A percentile compares a stretch with the other conserved stretches of the same genome.
Conservation (phyloP, 2,113 vertebrate species). For the Anoplopoma fimbria region DNA sequence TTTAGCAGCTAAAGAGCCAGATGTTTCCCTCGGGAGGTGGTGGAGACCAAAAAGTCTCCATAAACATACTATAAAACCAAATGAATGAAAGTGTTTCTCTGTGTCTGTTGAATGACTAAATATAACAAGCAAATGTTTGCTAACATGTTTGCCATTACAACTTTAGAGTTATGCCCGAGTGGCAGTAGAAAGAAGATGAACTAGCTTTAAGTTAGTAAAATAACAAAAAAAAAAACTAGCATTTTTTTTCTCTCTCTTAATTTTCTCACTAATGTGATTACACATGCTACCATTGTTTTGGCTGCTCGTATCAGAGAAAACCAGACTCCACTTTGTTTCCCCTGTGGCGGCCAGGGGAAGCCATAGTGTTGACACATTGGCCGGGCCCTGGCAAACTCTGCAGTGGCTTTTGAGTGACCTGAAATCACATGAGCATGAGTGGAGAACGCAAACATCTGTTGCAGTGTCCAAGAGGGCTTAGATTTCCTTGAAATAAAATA, state of each 20-base stretch:
- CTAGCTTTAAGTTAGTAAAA: neutral
- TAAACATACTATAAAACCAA: neutral
- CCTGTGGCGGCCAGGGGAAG: constrained; percentile 55
- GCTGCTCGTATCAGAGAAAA: constrained; percentile 11
- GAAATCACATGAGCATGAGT: constrained; percentile 53
- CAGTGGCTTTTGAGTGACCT: constrained; percentile 60
- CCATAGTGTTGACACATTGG: constrained; percentile 58
- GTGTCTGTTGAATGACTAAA: neutral
- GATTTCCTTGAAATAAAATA: constrained; percentile 49
- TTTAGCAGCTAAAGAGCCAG: constrained; percentile 3
- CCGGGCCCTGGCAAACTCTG: constrained; percentile 29
- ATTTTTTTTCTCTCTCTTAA: neutral
- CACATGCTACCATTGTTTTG: constrained; percentile 27
- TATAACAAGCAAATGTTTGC: neutral
- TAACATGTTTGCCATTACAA: neutral
- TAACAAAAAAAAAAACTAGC: neutral
- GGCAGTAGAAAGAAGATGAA: neutral
- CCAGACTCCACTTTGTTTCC: constrained; percentile 50
- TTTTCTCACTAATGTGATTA: neutral
- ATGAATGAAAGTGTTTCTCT: neutral
- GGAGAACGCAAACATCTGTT: constrained; percentile 54
- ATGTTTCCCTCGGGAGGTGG: neutral
- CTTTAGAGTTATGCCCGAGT: neutral
- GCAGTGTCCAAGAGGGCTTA: constrained; percentile 17
- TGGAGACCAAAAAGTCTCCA: neutral